phyloP scores from a whole-genome alignment of 2,113 vertebrate genomes.

The Catharus bicknelli region DNA sequence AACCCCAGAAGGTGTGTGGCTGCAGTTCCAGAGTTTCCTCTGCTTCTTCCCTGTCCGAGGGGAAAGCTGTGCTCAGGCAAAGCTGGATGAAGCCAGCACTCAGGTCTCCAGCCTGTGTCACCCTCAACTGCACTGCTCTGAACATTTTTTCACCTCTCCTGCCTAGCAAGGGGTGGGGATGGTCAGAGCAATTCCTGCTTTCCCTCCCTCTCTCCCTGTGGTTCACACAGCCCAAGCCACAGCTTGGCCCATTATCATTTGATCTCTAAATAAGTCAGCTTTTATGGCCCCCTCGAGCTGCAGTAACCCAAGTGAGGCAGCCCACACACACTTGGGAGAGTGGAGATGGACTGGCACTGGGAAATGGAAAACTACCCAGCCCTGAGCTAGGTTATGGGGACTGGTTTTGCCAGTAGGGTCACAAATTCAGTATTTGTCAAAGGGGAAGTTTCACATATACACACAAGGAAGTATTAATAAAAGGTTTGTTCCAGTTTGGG shows the following conservation, averaged over 20 bases:
- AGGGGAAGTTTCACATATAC: not conserved
- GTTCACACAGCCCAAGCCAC: not conserved
- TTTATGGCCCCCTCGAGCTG: not conserved
- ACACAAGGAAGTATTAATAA: not conserved
- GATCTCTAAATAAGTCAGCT: not conserved
- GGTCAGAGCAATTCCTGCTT: not conserved
- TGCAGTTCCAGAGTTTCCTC: not conserved
- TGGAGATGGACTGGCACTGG: not conserved
- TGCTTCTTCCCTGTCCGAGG: not conserved
- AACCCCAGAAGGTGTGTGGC: not conserved
- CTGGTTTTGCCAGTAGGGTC: not conserved
- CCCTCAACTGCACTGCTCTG: not conserved
- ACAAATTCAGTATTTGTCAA: not conserved
- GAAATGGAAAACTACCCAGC: not conserved
- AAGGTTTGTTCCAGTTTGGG: not conserved
- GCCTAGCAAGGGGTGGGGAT: not conserved
- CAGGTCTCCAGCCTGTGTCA: not conserved
- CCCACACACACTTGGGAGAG: not conserved
- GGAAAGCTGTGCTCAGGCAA: not conserved
- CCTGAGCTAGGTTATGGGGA: not conserved
- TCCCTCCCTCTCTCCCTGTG: not conserved
- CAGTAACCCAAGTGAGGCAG: not conserved
- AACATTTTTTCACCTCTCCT: not conserved
- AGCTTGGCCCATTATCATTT: not conserved
- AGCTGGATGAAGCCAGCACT: not conserved